Base-by-base conservation (phyloP, 2,113 vertebrate species). In the Sclerurus mexicanus region DNA sequence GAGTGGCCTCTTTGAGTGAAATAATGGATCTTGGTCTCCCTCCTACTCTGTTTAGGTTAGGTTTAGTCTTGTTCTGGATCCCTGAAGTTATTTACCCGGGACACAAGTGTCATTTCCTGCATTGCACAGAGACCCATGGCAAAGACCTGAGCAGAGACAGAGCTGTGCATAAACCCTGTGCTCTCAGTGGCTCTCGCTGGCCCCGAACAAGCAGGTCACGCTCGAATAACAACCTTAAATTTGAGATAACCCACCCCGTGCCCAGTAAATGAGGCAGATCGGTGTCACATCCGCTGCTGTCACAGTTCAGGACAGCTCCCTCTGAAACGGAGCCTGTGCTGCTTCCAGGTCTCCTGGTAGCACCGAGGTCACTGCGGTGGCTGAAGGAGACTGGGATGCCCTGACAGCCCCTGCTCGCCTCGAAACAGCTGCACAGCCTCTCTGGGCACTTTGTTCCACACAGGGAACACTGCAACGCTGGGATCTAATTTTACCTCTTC, bases 211-310 rank as follows among this genome's bases (percentile, higher is more conserved):
- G 33, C 44, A 47, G 72, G 17, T 49, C 30, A 12, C 16, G 40
- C 10, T 33, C 3, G 42, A 35, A n/a, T 6, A 6, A 33, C 42
- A 40, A 35, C 25, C 13, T 25, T 31, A 9, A 25, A 31, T 42
- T 14, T 6, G 72, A 21, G 83, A 2, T 0, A 1, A 1, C 6
- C 40, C 59, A 39, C 31, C 5, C 8, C 10, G 81, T 37, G 49
- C 47, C 56, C 59, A 9, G 60, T 0, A 12, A 3, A 2, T 2
- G 71, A 62, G 60, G 23, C 40, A 40, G 30, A 18, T 2, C 69
- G 20, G 58, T 5, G 58, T 14, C 68, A 10, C 81, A 17, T 7
- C 81, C 10, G 4, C 46, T 52, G 80, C 67, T 62, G 56, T 8
- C 46, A 31, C 55, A 7, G 12, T 0, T 2, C 4, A 53, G 44